Conservation (phyloP, 2,113 vertebrate genomes). For the Nothocercus nigrocapillus region DNA sequence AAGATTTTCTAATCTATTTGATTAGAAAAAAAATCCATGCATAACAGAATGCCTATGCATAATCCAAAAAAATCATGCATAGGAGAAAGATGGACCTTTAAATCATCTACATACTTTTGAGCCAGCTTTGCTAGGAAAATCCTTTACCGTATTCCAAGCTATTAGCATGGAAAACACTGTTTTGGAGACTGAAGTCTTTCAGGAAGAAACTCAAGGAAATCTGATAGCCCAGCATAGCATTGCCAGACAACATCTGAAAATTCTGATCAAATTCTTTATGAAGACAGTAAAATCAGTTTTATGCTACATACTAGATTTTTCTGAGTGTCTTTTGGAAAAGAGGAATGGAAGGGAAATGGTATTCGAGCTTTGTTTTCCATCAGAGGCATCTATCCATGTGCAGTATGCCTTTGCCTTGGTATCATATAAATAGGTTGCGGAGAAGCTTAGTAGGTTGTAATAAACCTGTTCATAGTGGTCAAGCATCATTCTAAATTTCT, state of each 20-base stretch:
- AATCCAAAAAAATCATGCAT: not conserved
- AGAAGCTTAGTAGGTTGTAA: not conserved
- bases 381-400: not conserved
- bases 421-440: not conserved
- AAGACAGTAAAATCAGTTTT: not conserved
- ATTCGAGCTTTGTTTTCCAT: not conserved
- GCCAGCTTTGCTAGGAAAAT: slow-evolving; percentile 36
- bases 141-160: slow-evolving; percentile 45
- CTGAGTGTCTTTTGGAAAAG: not conserved
- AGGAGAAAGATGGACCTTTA: slow-evolving; percentile 14
- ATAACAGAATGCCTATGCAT: not conserved
- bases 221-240: not conserved
- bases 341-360: accelerated
- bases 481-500: not conserved
- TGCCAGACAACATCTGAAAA: slow-evolving; percentile 50
- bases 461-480: not conserved
- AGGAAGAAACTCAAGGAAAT: slow-evolving; percentile 43
- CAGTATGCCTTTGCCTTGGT: not conserved
- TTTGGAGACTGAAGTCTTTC: slow-evolving; percentile 42
- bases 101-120: slow-evolving; percentile 43
- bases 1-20: not conserved
- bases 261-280: not conserved
- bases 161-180: slow-evolving; percentile 52
- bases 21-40: not conserved
- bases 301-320: not conserved